These are phyloP conservation scores for Podilymbus podiceps DNA, from an alignment of 2,113 vertebrate genomes.

Conservation along the genomic window DNA sequence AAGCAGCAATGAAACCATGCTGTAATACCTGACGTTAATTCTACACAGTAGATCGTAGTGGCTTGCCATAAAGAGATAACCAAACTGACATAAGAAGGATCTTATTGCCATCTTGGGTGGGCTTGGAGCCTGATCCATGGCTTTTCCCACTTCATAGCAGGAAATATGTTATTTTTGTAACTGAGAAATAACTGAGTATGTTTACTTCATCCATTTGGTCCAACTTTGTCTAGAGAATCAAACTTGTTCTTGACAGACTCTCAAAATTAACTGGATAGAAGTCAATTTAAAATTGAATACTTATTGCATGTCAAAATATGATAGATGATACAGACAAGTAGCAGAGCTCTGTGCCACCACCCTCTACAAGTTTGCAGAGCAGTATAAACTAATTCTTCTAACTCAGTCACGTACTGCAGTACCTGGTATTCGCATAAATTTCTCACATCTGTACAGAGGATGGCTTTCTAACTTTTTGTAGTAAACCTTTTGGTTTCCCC, in stretches of 20 bases:
- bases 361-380: neutral
- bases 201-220: neutral
- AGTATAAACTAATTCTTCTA: neutral
- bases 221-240: neutral
- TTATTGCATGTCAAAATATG: neutral
- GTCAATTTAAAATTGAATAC: neutral
- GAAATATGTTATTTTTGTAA: neutral
- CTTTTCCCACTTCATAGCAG: neutral
- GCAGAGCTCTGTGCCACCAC: neutral
- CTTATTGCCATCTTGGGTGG: neutral
- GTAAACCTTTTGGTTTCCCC: neutral
- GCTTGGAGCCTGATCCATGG: neutral
- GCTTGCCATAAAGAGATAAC: neutral
- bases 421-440: neutral
- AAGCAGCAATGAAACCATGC: neutral
- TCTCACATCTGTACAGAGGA: neutral
- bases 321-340: neutral
- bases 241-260: neutral
- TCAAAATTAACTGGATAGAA: neutral
- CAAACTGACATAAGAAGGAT: neutral
- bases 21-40: neutral
- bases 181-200: neutral
- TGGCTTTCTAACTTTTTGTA: neutral
- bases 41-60: neutral
- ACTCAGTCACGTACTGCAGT: neutral